A percentile compares a stretch with the other conserved stretches of the same genome.
Evolutionary conservation across 2,113 vertebrate genomes (phyloP).

Genomic region (Muscicapa adusta): DNA sequence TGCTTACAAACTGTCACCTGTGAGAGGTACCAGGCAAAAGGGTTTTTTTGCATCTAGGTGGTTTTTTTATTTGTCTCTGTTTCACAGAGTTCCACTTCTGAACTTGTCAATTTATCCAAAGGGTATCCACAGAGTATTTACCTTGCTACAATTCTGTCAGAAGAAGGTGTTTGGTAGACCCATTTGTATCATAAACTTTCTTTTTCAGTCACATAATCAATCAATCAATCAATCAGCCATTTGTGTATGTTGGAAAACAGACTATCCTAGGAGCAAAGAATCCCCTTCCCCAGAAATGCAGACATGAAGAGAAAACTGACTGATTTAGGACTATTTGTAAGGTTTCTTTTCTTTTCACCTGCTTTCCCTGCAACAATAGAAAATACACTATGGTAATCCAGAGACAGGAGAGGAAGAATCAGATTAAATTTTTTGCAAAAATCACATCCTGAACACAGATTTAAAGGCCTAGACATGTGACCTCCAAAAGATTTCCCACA

Average conservation of each 20-base stretch:
- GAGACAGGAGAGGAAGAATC: not conserved
- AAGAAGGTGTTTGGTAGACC: not conserved
- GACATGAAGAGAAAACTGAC: not conserved
- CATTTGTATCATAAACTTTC: not conserved
- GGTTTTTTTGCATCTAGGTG: not conserved
- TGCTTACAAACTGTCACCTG: not conserved
- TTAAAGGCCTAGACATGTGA: not conserved
- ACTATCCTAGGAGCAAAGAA: not conserved
- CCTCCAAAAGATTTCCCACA: not conserved
- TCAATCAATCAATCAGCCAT: not conserved
- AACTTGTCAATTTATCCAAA: not conserved
- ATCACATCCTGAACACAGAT: not conserved
- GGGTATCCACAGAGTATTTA: not conserved
- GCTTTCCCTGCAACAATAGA: not conserved
- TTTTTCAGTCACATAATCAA: not conserved
- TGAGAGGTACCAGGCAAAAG: not conserved
- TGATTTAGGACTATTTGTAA: not conserved
- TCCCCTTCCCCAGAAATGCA: not conserved
- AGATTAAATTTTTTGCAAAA: not conserved
- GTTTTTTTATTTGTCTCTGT: not conserved
- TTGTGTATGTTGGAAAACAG: not conserved
- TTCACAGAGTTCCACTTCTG: not conserved
- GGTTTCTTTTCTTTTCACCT: not conserved
- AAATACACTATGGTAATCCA: not conserved
- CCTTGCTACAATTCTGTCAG: not conserved